These are phyloP conservation scores for Brenthis daphne DNA, from an alignment of 2,888 invertebrate genomes.

Conservation along the genomic window DNA sequence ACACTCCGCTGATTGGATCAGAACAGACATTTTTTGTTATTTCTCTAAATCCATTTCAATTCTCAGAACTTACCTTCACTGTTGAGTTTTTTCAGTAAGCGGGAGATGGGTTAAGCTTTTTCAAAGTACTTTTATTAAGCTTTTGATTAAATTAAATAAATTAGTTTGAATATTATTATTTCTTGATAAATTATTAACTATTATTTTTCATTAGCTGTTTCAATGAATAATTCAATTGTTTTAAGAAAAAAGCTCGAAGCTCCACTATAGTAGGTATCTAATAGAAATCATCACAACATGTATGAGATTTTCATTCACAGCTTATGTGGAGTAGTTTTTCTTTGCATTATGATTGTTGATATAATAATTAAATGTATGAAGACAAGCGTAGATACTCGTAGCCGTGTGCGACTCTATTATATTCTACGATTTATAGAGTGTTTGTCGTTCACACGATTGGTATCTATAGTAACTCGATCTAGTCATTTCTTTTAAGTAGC, in stretches of 20 bases:
- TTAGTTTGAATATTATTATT: too few species aligned
- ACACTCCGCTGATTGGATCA: constrained; percentile 51
- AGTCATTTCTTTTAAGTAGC: constrained; percentile 36
- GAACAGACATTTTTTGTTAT: constrained; percentile 33
- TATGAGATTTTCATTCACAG: constrained; percentile 12
- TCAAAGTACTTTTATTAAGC: too few species aligned
- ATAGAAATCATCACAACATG: constrained; percentile 11
- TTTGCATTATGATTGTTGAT: constrained; percentile 20
- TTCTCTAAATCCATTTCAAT: constrained; percentile 23
- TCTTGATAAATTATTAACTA: too few species aligned
- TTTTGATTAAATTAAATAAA: too few species aligned
- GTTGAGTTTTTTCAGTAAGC: background rate
- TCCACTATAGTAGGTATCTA: background rate
- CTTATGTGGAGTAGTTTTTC: constrained; percentile 14
- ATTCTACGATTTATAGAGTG: constrained; percentile 31
- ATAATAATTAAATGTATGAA: constrained; percentile 32
- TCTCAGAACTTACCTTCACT: constrained; percentile 20
- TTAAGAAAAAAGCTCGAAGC: background rate
- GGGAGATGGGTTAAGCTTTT: too few species aligned
- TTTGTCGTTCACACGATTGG: constrained; percentile 40
- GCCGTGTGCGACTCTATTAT: constrained; percentile 34
- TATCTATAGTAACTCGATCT: constrained; percentile 40
- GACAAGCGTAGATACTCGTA: constrained; percentile 12
- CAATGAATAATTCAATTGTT: too few species aligned
- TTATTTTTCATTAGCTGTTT: too few species aligned